Conservation (phyloP, 2,113 vertebrate species). For the Odontophorus gujanensis region DNA sequence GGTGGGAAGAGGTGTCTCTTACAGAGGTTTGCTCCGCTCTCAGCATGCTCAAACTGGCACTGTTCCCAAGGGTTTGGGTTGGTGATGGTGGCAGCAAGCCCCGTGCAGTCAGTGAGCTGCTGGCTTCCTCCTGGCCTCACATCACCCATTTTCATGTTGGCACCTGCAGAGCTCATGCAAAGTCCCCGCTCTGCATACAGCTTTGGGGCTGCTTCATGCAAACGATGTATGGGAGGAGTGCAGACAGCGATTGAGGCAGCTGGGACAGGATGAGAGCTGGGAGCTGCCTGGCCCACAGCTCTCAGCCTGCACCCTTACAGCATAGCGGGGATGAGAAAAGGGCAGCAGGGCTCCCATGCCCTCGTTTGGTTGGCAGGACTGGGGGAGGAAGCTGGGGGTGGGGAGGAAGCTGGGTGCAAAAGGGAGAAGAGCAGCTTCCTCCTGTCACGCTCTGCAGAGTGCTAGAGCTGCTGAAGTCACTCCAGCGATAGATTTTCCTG, state of each 20-base stretch:
- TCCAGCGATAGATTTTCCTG: background rate
- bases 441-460: background rate
- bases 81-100: rapidly evolving
- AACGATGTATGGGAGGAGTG: rapidly evolving
- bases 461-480: background rate
- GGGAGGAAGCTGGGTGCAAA: slow-evolving; percentile 11
- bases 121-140: background rate
- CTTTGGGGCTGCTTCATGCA: background rate
- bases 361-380: slow-evolving; percentile 16
- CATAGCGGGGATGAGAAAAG: slow-evolving; percentile 8
- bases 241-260: rapidly evolving
- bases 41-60: rapidly evolving
- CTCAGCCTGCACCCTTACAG: background rate
- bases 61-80: rapidly evolving
- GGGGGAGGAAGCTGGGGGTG: slow-evolving; percentile 53
- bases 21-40: background rate
- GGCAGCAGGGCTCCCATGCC: background rate
- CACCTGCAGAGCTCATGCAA: background rate
- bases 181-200: rapidly evolving
- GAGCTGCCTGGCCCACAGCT: background rate
- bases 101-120: background rate
- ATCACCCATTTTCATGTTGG: rapidly evolving
- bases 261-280: background rate
- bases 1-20: background rate
- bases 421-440: slow-evolving; percentile 23